Conservation (phyloP, 2,113 vertebrate species). For the Clarias macrocephalus region DNA sequence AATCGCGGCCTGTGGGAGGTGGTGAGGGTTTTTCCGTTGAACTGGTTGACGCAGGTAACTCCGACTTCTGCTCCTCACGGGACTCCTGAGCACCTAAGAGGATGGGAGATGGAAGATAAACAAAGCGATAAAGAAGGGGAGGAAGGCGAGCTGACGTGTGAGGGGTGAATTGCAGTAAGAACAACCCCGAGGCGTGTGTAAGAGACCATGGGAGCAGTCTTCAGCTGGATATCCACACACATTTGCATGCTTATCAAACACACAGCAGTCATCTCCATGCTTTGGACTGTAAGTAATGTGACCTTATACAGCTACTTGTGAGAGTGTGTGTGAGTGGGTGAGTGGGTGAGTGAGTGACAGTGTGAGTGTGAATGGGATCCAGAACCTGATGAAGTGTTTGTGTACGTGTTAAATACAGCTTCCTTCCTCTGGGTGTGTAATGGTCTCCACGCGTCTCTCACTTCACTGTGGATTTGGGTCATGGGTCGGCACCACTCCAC, state of each 20-base stretch:
- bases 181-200: not conserved
- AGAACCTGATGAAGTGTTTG: not conserved
- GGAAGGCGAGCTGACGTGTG: not conserved
- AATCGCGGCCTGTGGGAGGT: not conserved
- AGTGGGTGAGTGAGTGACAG: not conserved
- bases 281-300: conserved; percentile 34
- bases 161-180: not conserved
- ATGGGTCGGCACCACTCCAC: not conserved
- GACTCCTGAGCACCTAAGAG: not conserved
- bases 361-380: not conserved
- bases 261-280: conserved; percentile 15
- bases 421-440: not conserved
- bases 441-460: not conserved
- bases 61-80: not conserved
- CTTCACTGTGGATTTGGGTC: not conserved
- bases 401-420: not conserved
- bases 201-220: conserved; percentile 40
- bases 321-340: not conserved
- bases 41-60: conserved; percentile 32
- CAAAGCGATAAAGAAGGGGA: not conserved
- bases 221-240: conserved; percentile 38
- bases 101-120: not conserved
- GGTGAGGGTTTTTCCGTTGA: not conserved
- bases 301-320: not conserved
- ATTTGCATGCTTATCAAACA: conserved; percentile 13